A percentile compares a stretch with the other conserved stretches of the same genome.
Evolutionary conservation across 2,113 vertebrate genomes (phyloP).

Genomic region (Pyrgilauda ruficollis): DNA sequence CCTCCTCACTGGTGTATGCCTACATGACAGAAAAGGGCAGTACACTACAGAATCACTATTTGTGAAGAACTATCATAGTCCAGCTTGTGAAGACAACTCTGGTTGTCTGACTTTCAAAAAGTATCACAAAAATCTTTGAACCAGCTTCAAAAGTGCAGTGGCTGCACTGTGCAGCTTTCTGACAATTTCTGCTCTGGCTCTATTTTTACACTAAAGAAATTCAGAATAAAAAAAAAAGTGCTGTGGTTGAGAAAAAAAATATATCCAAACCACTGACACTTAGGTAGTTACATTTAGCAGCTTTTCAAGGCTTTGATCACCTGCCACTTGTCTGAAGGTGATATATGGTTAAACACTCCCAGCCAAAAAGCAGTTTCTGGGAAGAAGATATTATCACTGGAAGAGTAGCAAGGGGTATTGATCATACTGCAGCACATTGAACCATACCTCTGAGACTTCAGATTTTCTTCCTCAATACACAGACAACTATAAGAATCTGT

Average conservation of each 20-base stretch:
- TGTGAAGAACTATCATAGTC: neutral
- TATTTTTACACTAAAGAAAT: constrained; percentile 23
- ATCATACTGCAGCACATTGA: constrained; percentile 1
- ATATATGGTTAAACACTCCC: constrained; percentile 21
- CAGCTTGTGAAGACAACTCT: neutral
- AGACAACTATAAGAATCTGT: neutral
- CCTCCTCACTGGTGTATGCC: neutral
- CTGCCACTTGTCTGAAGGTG: constrained; percentile 38
- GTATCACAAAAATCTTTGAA: neutral
- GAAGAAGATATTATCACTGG: neutral
- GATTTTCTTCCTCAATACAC: neutral
- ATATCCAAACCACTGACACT: constrained; percentile 15
- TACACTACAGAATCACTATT: neutral
- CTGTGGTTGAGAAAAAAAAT: neutral
- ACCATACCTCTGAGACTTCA: neutral
- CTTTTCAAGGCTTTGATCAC: constrained; percentile 54
- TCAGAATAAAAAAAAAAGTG: constrained; percentile 11
- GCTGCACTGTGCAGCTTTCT: neutral
- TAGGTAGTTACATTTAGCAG: constrained; percentile 45
- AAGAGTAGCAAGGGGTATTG: neutral
- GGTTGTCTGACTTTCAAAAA: neutral
- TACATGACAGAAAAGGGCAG: neutral
- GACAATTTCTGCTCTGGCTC: neutral
- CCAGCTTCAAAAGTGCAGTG: neutral
- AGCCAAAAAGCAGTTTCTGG: constrained; percentile 35